These are phyloP conservation scores for Columba guinea DNA, from an alignment of 2,797 vertebrate species.

Conservation along the genomic window DNA sequence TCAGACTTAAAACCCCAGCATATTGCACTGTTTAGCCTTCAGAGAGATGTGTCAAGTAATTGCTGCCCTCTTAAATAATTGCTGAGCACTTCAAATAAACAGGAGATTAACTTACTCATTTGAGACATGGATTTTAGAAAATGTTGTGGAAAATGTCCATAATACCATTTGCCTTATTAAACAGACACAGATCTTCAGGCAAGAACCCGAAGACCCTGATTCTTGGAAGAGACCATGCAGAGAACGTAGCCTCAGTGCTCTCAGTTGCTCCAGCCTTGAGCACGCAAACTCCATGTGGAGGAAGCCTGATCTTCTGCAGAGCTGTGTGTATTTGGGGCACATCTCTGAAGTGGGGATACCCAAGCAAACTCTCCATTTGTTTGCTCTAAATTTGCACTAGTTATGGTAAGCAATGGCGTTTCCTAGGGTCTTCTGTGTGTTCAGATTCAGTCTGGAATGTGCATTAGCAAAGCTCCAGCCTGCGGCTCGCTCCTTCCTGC, in stretches of 20 bases:
- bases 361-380: not conserved
- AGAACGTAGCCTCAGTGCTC: not conserved
- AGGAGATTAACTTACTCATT: conserved; percentile 24
- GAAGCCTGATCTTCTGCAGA: not conserved
- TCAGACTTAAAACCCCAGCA: not conserved
- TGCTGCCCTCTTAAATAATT: conserved; percentile 50
- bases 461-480: not conserved
- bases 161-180: conserved; percentile 29
- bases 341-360: not conserved
- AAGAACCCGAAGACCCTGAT: not conserved
- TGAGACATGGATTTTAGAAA: conserved; percentile 30
- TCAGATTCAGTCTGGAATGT: not conserved
- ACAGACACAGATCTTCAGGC: not conserved
- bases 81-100: conserved; percentile 67
- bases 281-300: accelerated
- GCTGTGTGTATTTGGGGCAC: not conserved
- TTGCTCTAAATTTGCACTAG: not conserved
- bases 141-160: conserved; percentile 13
- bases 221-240: not conserved
- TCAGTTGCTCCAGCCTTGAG: not conserved
- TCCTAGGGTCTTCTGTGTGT: not conserved
- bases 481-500: not conserved
- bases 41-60: not conserved
- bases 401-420: not conserved
- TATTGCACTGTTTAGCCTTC: conserved; percentile 5